phyloP scores from a whole-genome alignment of 2,113 vertebrate species.

The Cacatua alba region DNA sequence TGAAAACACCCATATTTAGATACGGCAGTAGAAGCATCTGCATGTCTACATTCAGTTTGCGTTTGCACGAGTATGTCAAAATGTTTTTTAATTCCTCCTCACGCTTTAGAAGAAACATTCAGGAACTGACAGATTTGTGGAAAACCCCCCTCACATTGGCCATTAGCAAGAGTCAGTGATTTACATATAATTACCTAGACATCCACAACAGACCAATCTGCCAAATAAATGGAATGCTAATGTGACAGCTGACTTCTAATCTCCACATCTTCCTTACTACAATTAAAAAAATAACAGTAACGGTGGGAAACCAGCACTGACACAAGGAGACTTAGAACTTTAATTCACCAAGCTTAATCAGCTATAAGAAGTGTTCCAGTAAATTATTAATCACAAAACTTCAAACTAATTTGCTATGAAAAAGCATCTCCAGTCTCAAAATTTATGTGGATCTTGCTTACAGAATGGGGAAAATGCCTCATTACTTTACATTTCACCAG shows the following conservation, averaged over 20 bases:
- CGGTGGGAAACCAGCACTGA: neutral
- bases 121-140: neutral
- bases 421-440: neutral
- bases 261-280: neutral
- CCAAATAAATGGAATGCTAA: neutral
- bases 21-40: neutral
- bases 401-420: neutral
- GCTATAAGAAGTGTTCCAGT: neutral
- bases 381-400: neutral
- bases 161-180: slow-evolving; percentile 36
- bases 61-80: neutral
- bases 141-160: neutral
- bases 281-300: neutral
- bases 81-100: neutral
- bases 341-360: neutral
- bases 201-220: neutral
- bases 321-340: neutral
- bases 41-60: neutral
- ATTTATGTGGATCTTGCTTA: neutral
- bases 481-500: neutral
- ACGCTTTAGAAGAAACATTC: neutral
- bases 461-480: neutral
- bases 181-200: neutral
- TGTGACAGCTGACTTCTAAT: slow-evolving; percentile 13
- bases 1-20: neutral